Conservation (phyloP, 2,113 vertebrate genomes). For the Puffinus mauretanicus region DNA sequence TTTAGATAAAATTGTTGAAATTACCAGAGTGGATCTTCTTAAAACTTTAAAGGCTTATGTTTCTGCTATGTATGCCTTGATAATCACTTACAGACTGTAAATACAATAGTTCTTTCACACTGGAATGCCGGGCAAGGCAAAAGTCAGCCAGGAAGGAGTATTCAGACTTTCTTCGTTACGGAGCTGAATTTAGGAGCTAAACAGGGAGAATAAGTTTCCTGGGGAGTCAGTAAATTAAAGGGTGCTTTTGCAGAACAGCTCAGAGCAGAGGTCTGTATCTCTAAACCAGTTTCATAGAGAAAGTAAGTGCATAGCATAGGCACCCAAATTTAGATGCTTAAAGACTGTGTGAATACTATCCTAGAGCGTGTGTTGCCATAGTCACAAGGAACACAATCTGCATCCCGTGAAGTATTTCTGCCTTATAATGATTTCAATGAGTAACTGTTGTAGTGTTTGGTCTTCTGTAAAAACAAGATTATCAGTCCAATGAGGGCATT, state of each 20-base stretch:
- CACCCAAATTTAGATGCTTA: conserved; percentile 20
- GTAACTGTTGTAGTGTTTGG: not conserved
- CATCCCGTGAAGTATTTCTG: not conserved
- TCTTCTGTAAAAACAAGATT: not conserved
- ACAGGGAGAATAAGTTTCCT: not conserved
- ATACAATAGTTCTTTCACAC: not conserved
- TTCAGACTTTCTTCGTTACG: not conserved
- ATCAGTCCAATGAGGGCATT: conserved; percentile 17
- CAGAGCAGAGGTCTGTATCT: not conserved
- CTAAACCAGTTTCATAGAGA: not conserved
- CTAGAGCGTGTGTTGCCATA: conserved; percentile 10
- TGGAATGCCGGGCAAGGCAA: not conserved
- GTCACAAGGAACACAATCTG: conserved; percentile 6
- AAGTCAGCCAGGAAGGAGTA: not conserved
- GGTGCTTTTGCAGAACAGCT: not conserved
- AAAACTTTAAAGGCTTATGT: not conserved
- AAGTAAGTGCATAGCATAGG: not conserved
- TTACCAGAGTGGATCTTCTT: not conserved
- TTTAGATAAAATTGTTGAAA: not conserved
- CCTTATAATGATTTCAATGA: not conserved
- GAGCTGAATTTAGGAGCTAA: not conserved
- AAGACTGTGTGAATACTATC: not conserved
- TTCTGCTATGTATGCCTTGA: not conserved
- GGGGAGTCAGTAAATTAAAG: not conserved
- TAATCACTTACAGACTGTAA: not conserved